Evolutionary conservation across 1,140 invertebrate species (phyloP), one percentile per base, ranked within the genome.

Genomic region (Caenorhabditis latens): DNA sequence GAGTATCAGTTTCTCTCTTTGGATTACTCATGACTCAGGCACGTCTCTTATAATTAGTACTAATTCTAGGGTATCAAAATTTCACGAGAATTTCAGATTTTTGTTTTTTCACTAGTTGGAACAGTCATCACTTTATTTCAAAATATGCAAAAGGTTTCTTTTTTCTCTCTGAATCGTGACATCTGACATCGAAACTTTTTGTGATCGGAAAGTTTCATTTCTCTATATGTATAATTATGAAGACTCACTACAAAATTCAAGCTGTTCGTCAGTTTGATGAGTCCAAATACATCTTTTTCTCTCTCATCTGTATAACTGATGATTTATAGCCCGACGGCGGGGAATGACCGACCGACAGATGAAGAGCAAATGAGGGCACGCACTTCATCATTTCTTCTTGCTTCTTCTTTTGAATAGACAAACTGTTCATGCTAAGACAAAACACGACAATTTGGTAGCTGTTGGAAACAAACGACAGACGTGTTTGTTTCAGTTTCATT

Each of bases 211-310:
- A 11, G 40, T 71, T 71, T 71, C 65, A 71, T 71, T 5, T 42
- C 32, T 65, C 42, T 21, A n/a, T 61, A 8, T 4, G 9, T n/a
- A 24, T n/a, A 32, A 32, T 2, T 1, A 32, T 32, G 32, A 19
- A 46, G 40, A 71, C 42, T 71, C 65, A 71, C 46, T 71, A 43
- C 8, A 9, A 24, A 63, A 32, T 63, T 24, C 14, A 43, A 71
- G 42, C 14, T 71, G 65, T 71, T 71, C 65, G 65, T 71, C 65
- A 71, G 65, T 71, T 71, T 71, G 65, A 71, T 71, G 65, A 46
- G 65, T 71, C 65, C 42, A 71, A 71, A 71, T n/a, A n/a, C n/a
- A n/a, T n/a, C 42, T 43, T 40, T 43, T 71, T 53, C 14, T 71
- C 46, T 43, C 19, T 43, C 65, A 43, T 43, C 7, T 16, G 65